These are phyloP conservation scores for Pentalonia nigronervosa DNA, from an alignment of 1,140 invertebrate species.

Conservation along the genomic window DNA sequence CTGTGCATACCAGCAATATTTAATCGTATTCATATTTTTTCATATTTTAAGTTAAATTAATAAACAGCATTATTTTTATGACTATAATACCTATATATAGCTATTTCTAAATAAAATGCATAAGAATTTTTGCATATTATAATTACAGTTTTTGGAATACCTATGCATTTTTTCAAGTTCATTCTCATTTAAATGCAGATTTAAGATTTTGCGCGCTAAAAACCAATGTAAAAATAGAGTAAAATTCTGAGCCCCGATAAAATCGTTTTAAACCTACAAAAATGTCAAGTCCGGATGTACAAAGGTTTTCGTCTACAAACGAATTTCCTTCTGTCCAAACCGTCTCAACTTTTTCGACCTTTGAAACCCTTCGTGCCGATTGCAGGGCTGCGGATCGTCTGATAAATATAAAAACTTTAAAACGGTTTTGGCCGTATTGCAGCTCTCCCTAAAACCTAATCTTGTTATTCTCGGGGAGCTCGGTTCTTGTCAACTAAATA, in stretches of 20 bases:
- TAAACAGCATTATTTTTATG: neutral
- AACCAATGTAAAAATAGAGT: too few species aligned
- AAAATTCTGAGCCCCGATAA: too few species aligned
- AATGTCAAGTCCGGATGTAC: neutral
- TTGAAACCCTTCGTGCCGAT: neutral
- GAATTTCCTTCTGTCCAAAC: neutral
- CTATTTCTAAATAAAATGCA: neutral
- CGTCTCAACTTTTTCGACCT: neutral
- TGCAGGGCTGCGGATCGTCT: neutral
- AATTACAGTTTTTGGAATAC: too few species aligned
- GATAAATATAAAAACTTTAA: neutral
- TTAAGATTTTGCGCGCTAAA: too few species aligned
- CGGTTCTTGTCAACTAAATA: too few species aligned
- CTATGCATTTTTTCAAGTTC: neutral
- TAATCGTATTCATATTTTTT: neutral
- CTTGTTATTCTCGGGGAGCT: too few species aligned
- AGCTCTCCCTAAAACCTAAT: too few species aligned
- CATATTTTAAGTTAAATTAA: neutral
- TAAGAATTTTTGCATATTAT: neutral
- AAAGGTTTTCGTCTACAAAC: neutral
- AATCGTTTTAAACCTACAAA: too few species aligned
- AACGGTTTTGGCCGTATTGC: too few species aligned
- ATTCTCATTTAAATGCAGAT: neutral
- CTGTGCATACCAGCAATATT: neutral
- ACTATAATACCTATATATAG: too few species aligned